Conservation (phyloP, 2,888 invertebrate species). For the Parapristionchus giblindavisi region DNA sequence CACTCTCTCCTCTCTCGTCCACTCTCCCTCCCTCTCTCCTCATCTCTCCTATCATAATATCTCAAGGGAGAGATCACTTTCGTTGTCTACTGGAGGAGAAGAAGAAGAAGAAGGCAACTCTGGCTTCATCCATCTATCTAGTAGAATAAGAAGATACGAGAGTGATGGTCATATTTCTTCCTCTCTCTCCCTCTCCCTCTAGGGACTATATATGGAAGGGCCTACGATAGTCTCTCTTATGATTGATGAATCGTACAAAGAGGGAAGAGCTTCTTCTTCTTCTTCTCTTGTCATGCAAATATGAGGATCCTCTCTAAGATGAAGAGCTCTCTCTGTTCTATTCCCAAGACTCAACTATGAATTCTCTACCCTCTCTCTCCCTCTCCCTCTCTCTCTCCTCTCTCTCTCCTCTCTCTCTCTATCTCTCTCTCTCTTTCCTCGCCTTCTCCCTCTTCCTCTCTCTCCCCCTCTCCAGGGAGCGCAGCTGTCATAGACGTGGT, state of each 20-base stretch:
- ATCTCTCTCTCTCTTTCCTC: neutral
- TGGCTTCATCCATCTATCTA: too few relatives aligned
- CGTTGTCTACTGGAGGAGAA: neutral
- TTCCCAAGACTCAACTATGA: neutral
- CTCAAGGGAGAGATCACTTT: neutral
- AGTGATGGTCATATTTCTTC: neutral
- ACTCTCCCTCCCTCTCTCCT: conserved; percentile 8
- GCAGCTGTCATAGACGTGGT: conserved; percentile 24
- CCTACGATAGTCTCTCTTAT: neutral
- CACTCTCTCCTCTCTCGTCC: neutral
- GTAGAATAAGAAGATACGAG: neutral
- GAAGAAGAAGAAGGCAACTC: neutral
- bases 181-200: neutral
- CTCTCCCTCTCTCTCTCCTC: neutral
- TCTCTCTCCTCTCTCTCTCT: neutral
- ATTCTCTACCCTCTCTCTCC: neutral
- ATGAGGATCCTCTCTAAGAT: too few relatives aligned
- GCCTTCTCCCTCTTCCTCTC: neutral
- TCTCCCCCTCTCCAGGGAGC: neutral
- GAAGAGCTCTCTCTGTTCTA: too few relatives aligned
- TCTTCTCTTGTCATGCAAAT: too few relatives aligned
- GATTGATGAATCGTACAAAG: conserved; percentile 26
- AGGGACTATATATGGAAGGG: neutral
- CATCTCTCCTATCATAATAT: neutral
- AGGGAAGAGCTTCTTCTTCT: neutral